A percentile compares a stretch with the other conserved stretches of the same genome.
Evolutionary conservation across 2,797 vertebrate genomes (phyloP).

Genomic region (Rhodeus uyekii): DNA sequence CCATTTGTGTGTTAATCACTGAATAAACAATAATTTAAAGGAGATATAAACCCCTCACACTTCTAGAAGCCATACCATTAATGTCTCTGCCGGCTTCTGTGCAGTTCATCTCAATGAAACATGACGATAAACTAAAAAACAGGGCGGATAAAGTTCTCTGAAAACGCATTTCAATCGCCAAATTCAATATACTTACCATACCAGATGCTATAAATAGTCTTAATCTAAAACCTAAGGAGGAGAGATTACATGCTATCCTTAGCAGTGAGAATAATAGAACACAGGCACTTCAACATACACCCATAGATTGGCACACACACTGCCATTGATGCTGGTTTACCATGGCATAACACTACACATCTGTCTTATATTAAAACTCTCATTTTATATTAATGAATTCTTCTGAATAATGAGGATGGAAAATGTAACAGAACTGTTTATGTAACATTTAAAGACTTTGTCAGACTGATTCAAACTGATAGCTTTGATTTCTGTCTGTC

Average conservation of each 20-base stretch:
- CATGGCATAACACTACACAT: background rate
- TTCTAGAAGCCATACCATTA: background rate
- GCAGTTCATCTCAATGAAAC: background rate
- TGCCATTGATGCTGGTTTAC: background rate
- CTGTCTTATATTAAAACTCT: background rate
- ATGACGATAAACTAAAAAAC: background rate
- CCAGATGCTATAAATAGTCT: conserved; percentile 32
- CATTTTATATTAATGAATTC: background rate
- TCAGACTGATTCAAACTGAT: background rate
- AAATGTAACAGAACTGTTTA: background rate
- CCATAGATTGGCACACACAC: background rate
- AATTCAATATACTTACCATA: conserved; percentile 1
- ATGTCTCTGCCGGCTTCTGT: background rate
- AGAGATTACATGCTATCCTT: conserved; percentile 27
- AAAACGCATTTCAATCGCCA: conserved; percentile 14
- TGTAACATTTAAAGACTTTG: background rate
- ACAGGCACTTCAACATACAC: conserved; percentile 24
- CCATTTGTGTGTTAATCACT: conserved; percentile 16
- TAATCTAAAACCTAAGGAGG: background rate
- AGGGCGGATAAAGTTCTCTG: background rate
- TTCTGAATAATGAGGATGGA: background rate
- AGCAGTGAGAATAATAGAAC: conserved; percentile 55
- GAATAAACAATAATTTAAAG: conserved; percentile 17
- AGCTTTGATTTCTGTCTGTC: too few species aligned
- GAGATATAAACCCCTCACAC: background rate